A percentile compares a stretch with the other conserved stretches of the same genome.
Evolutionary conservation across 2,888 invertebrate species (phyloP).

Genomic region (Macropis europaea): DNA sequence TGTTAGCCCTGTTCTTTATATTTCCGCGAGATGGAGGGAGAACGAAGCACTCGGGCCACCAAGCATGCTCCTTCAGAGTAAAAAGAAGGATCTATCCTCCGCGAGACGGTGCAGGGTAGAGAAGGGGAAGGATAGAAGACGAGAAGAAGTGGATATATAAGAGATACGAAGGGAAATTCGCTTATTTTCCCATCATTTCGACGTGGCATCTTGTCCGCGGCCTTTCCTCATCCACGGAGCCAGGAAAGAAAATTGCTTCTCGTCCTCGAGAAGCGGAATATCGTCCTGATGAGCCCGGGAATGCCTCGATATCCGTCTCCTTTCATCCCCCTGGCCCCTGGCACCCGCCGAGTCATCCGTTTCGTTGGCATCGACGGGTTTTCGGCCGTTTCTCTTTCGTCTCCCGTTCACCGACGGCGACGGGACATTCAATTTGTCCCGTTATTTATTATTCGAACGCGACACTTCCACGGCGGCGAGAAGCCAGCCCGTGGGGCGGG

Average conservation of each 20-base stretch:
- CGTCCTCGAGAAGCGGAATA: constrained; percentile 74
- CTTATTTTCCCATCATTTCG: constrained; percentile 79
- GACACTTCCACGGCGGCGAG: constrained; percentile 10
- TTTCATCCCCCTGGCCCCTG: not conserved
- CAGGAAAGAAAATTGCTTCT: constrained; percentile 78
- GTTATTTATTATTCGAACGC: constrained; percentile 55
- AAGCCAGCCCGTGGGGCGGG: not conserved
- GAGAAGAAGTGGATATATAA: constrained; percentile 54
- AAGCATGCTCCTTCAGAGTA: constrained; percentile 2
- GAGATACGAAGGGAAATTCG: constrained; percentile 75
- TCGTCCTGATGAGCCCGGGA: constrained; percentile 75
- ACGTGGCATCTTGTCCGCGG: constrained; percentile 76
- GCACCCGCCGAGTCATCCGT: constrained; percentile 24
- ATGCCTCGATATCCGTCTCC: constrained; percentile 64
- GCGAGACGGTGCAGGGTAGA: not conserved
- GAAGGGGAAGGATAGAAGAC: constrained; percentile 14
- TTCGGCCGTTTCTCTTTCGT: constrained; percentile 32
- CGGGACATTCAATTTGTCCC: constrained; percentile 57
- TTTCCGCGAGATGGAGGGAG: constrained; percentile 71
- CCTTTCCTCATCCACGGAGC: constrained; percentile 73
- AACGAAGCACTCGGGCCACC: constrained; percentile 21
- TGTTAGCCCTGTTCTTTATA: constrained; percentile 79
- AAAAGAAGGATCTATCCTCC: too few relatives aligned
- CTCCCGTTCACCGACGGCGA: constrained; percentile 11
- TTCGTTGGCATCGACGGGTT: constrained; percentile 28